Evolutionary conservation across 2,888 invertebrate species (phyloP).

Genomic region (Onthophagus sagittarius): DNA sequence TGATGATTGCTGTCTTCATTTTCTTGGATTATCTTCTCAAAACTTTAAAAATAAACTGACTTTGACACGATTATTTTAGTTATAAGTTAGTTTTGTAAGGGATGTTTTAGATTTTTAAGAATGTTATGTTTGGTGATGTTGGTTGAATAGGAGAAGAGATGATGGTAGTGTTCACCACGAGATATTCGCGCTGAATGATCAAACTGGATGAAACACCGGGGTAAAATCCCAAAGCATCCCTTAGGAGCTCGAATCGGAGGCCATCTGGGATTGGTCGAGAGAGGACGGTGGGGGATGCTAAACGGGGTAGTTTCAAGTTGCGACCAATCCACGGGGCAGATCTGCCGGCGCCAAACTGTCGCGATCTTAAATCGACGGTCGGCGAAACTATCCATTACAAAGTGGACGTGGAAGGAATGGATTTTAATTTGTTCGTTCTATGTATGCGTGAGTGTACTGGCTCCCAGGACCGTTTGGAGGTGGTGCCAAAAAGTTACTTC

Average conservation of each 20-base stretch:
- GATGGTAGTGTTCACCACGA: constrained; percentile 31
- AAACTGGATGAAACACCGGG: constrained; percentile 30
- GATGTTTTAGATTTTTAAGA: neutral
- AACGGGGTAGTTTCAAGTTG: constrained; percentile 25
- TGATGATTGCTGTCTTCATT: constrained; percentile 17
- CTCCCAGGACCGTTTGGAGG: neutral
- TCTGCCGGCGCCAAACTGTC: constrained; percentile 46
- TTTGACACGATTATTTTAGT: neutral
- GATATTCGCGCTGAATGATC: constrained; percentile 34
- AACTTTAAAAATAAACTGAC: too few relatives aligned
- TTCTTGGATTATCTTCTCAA: neutral
- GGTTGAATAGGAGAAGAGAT: neutral
- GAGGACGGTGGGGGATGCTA: constrained; percentile 30
- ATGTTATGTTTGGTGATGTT: neutral
- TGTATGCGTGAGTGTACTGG: constrained; percentile 27
- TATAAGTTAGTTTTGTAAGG: neutral
- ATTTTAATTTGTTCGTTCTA: constrained; percentile 36
- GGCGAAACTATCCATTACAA: constrained; percentile 41
- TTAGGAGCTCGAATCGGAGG: constrained; percentile 26
- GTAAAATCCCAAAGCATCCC: constrained; percentile 32
- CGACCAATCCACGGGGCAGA: constrained; percentile 32
- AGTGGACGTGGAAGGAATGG: constrained; percentile 35
- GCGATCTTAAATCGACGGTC: constrained; percentile 45
- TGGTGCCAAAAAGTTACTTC: constrained; percentile 8
- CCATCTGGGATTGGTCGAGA: constrained; percentile 22